phyloP scores from a whole-genome alignment of 2,888 invertebrate genomes.

The Apodemia hepburni region DNA sequence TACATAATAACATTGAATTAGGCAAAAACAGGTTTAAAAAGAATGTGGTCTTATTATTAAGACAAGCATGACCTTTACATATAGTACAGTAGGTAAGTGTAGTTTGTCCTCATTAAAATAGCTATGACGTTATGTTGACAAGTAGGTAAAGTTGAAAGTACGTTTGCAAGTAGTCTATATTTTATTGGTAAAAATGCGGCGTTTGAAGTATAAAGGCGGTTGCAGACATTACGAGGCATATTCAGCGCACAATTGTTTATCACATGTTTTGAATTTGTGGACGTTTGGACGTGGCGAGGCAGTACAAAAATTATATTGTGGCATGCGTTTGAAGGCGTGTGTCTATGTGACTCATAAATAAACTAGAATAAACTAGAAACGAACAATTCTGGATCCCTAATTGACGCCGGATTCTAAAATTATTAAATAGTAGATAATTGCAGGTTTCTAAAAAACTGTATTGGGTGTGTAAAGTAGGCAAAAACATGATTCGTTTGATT shows the following conservation, averaged over 20 bases:
- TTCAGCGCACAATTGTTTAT: too few species aligned
- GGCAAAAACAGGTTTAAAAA: slow-evolving; percentile 8
- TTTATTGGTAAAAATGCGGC: too few species aligned
- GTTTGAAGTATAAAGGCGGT: too few species aligned
- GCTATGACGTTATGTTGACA: not conserved
- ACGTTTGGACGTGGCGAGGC: too few species aligned
- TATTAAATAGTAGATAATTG: not conserved
- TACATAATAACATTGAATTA: not conserved
- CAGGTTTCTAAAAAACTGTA: not conserved
- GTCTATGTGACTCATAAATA: too few species aligned
- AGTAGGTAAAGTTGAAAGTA: not conserved
- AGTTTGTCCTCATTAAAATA: not conserved
- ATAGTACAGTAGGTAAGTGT: not conserved
- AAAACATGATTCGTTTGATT: not conserved
- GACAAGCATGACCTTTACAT: slow-evolving; percentile 1
- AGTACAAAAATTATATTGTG: too few species aligned
- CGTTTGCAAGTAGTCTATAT: not conserved
- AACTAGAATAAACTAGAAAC: too few species aligned
- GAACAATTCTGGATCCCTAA: not conserved
- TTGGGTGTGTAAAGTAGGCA: not conserved
- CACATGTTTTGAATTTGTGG: too few species aligned
- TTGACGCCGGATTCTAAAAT: not conserved
- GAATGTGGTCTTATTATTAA: slow-evolving; percentile 9
- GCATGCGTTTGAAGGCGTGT: too few species aligned
- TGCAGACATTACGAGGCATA: too few species aligned